Evolutionary conservation across 2,797 vertebrate genomes (phyloP), one percentile per base, ranked within the genome.

Genomic region (Bovichtus variegatus): DNA sequence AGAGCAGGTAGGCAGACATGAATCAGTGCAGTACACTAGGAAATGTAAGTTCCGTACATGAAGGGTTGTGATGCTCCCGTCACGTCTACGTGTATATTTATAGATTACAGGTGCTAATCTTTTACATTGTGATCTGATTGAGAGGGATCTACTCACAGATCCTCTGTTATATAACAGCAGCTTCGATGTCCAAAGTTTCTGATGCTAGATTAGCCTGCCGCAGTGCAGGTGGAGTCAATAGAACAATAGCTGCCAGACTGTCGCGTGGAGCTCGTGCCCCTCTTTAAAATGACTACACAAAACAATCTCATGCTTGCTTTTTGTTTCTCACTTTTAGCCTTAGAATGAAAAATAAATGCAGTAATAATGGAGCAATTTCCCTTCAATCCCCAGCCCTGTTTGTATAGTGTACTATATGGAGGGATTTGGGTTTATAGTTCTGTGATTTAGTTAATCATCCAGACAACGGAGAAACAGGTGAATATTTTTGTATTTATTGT

Each of bases 401-500:
- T 87, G 53, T 79, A 53, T 51, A 15, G 41, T 79, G 73, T 79
- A 81, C 71, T 65, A 72, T 58, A 64, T 19, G 13, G 31, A 68
- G 19, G 58, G 34, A 25, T 64, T 31, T 34, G 57, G 34, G 60
- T 86, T 59, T 68, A 46, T 74, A 75, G 51, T 62, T 71, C 29
- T 1, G 29, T 72, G 44, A 65, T 74, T 65, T 43, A 78, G 64
- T 82, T 61, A 53, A 78, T 70, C 57, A 74, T 79, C 46, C 51
- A 71, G 64, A 66, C 69, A 53, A 77, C 40, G 61, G 34, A 82
- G 41, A 83, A 74, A 61, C 72, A 74, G 73, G 77, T 78, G 58
- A 85, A 86, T 94, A 93, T 94, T 95, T 95, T 94, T 94, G 43
- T 94, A 95, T 91, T 89, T 87, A 92, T 88, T 92, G 90, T 91